These are phyloP conservation scores for Porites evermanni DNA, from an alignment of 92 coral and sea anemone species.

Conservation along the genomic window DNA sequence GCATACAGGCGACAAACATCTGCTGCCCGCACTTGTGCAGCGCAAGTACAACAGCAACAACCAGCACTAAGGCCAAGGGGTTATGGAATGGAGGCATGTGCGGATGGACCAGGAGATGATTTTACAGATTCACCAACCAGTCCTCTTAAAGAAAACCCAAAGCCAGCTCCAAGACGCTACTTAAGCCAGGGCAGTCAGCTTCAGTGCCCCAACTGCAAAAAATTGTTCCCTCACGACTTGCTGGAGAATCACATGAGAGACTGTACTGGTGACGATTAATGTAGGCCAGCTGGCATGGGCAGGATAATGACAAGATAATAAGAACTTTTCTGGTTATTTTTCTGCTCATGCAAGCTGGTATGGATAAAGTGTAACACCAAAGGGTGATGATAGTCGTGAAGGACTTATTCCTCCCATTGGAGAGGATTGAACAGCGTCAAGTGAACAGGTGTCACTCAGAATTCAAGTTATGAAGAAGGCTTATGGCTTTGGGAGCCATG, in stretches of 20 bases:
- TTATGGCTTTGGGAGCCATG: neutral
- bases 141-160: conserved; percentile 34
- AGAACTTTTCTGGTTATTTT: neutral
- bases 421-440: neutral
- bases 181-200: conserved; percentile 59
- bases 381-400: neutral
- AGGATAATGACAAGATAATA: neutral
- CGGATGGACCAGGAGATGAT: conserved; percentile 62
- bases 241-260: conserved; percentile 85
- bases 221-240: conserved; percentile 74
- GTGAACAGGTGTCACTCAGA: neutral
- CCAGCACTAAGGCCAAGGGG: conserved; percentile 37
- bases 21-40: conserved; percentile 50
- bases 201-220: conserved; percentile 78
- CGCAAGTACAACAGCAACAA: conserved; percentile 50
- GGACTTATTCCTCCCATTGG: neutral
- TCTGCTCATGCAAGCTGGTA: neutral
- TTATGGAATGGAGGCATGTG: conserved; percentile 47
- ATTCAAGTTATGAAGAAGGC: conserved; percentile 34
- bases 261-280: conserved; percentile 64
- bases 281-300: conserved; percentile 1
- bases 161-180: conserved; percentile 33
- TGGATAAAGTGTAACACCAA: neutral
- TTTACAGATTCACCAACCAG: conserved; percentile 45
- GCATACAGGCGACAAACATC: conserved; percentile 46